phyloP scores from a whole-genome alignment of 2,888 invertebrate genomes.

The Polydrusus cervinus region DNA sequence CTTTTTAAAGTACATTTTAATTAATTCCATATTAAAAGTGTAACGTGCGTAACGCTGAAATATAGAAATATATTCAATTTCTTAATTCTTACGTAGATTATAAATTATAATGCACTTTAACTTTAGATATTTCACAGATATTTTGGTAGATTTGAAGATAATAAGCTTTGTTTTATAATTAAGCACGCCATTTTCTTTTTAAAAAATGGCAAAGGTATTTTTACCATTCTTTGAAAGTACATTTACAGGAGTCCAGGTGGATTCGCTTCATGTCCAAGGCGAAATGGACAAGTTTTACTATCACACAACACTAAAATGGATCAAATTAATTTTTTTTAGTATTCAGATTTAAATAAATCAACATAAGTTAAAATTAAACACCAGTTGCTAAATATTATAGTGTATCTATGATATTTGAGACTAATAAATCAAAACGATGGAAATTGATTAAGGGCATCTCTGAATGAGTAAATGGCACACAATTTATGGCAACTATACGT shows the following conservation, averaged over 20 bases:
- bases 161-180: constrained; percentile 33
- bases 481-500: too few relatives aligned
- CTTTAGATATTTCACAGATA: constrained; percentile 31
- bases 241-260: constrained; percentile 43
- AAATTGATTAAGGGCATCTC: too few relatives aligned
- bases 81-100: constrained; percentile 25
- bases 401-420: too few relatives aligned
- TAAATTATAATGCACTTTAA: constrained; percentile 17
- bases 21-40: too few relatives aligned
- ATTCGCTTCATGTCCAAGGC: constrained; percentile 10
- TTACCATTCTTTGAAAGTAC: constrained; percentile 36
- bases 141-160: constrained; percentile 29
- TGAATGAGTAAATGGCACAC: too few relatives aligned
- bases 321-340: constrained; percentile 39
- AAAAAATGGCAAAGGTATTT: constrained; percentile 25
- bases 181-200: constrained; percentile 4
- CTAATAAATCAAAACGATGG: too few relatives aligned
- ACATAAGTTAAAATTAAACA: too few relatives aligned
- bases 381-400: too few relatives aligned
- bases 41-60: too few relatives aligned
- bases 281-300: constrained; percentile 30
- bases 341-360: too few relatives aligned
- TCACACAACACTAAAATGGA: constrained; percentile 33
- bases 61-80: neutral
- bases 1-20: too few relatives aligned